These are phyloP conservation scores for Lepidothrix coronata DNA, from an alignment of 2,113 vertebrate genomes.

Conservation along the genomic window DNA sequence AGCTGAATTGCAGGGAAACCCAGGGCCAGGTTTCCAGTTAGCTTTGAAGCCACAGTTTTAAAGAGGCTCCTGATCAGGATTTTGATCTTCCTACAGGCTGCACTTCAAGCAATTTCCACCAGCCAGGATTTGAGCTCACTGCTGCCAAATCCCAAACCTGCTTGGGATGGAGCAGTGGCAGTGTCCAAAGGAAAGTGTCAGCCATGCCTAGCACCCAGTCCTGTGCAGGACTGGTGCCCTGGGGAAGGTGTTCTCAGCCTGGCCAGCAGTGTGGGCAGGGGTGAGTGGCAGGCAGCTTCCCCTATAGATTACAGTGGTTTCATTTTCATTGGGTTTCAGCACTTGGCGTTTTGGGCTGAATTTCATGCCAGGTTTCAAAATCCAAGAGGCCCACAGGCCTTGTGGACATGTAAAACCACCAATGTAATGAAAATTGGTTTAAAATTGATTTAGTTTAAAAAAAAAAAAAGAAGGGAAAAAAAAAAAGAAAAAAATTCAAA, in stretches of 20 bases:
- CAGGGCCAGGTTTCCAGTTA: constrained; percentile 62
- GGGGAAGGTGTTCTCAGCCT: not conserved
- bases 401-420: constrained; percentile 61
- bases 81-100: constrained; percentile 14
- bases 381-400: constrained; percentile 37
- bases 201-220: accelerated
- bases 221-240: not conserved
- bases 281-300: not conserved
- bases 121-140: not conserved
- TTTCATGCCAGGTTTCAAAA: constrained; percentile 41
- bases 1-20: constrained; percentile 36
- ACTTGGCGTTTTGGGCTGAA: constrained; percentile 26
- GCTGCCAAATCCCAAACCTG: not conserved
- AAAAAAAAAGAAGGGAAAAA: not conserved
- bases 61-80: constrained; percentile 35
- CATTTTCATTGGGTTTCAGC: constrained; percentile 6
- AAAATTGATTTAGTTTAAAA: constrained; percentile 53
- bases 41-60: constrained; percentile 43
- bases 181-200: not conserved
- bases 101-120: not conserved
- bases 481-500: not conserved
- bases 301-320: not conserved
- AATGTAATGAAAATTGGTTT: constrained; percentile 58
- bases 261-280: not conserved
- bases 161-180: not conserved